Conservation (phyloP, 2,797 vertebrate genomes). For the Girardinus metallicus region DNA sequence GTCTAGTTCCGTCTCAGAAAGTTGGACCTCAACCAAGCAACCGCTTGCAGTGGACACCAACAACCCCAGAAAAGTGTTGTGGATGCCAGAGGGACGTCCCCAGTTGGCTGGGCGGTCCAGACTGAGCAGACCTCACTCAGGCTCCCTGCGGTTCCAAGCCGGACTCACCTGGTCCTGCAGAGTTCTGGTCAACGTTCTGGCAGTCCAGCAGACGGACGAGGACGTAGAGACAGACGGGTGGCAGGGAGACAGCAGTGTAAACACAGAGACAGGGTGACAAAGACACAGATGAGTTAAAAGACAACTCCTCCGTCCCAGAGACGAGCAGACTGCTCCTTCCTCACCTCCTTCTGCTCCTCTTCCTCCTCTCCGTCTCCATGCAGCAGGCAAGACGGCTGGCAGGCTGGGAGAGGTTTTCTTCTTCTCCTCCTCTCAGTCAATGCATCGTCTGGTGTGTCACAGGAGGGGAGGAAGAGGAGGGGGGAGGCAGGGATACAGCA, state of each 20-base stretch:
- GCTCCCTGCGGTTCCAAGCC: not conserved
- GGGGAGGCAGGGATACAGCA: slow-evolving; percentile 72
- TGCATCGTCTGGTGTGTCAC: slow-evolving; percentile 84
- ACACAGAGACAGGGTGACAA: slow-evolving; percentile 15
- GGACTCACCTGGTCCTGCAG: not conserved
- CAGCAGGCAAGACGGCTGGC: slow-evolving; percentile 65
- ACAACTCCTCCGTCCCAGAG: slow-evolving; percentile 3
- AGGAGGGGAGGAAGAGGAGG: slow-evolving; percentile 50
- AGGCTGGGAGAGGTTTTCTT: slow-evolving; percentile 71
- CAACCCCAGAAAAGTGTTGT: not conserved
- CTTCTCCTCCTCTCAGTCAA: slow-evolving; percentile 79
- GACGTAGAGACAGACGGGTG: slow-evolving; percentile 1
- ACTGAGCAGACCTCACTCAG: not conserved
- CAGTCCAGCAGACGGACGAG: slow-evolving; percentile 33
- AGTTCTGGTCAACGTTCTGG: slow-evolving; percentile 26
- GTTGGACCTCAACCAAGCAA: not conserved
- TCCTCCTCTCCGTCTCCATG: slow-evolving; percentile 66
- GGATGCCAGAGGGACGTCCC: not conserved
- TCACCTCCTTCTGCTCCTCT: slow-evolving; percentile 70
- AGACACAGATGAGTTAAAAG: slow-evolving; percentile 15
- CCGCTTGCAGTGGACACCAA: not conserved
- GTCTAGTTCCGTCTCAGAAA: not conserved
- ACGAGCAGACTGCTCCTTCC: slow-evolving; percentile 24
- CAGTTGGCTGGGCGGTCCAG: not conserved
- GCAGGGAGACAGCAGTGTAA: not conserved